These are phyloP conservation scores for Amblyraja radiata DNA, from an alignment of 2,797 vertebrate species.

Conservation along the genomic window DNA sequence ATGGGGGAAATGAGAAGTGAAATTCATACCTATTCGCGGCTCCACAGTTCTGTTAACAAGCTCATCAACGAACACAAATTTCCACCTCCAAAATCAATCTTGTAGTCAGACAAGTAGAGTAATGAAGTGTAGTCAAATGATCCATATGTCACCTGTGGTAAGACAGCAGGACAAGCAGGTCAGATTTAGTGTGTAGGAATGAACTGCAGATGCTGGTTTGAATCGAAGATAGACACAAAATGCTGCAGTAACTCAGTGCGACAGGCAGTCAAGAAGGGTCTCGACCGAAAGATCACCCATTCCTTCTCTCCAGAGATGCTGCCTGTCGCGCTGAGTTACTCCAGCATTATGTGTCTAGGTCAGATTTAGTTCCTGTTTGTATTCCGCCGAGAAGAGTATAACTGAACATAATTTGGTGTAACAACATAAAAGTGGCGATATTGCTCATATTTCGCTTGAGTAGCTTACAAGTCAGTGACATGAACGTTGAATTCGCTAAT, in stretches of 20 bases:
- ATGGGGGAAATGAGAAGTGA: not conserved
- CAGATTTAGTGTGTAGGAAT: not conserved
- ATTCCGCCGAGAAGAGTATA: not conserved
- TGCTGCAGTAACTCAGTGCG: too few relatives aligned
- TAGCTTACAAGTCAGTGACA: too few relatives aligned
- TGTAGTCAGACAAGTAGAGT: slow-evolving; percentile 87
- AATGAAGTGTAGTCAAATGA: slow-evolving; percentile 94
- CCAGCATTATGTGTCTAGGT: not conserved
- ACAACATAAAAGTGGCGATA: not conserved
- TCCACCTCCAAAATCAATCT: slow-evolving; percentile 78
- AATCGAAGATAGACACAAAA: too few relatives aligned
- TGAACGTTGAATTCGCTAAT: too few relatives aligned
- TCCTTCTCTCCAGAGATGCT: too few relatives aligned
- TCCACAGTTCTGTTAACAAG: slow-evolving; percentile 79
- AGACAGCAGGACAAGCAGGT: not conserved
- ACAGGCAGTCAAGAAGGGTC: too few relatives aligned
- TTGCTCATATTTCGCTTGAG: too few relatives aligned
- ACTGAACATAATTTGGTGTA: not conserved
- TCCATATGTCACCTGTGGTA: slow-evolving; percentile 78
- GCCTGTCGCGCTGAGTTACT: too few relatives aligned
- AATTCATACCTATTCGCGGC: slow-evolving; percentile 62
- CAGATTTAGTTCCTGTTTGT: not conserved
- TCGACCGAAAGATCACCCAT: too few relatives aligned
- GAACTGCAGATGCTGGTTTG: too few relatives aligned
- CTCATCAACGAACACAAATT: slow-evolving; percentile 84